A percentile compares a stretch with the other conserved stretches of the same genome.
Evolutionary conservation across 2,888 invertebrate species (phyloP).

Genomic region (Psylliodes chrysocephalus): DNA sequence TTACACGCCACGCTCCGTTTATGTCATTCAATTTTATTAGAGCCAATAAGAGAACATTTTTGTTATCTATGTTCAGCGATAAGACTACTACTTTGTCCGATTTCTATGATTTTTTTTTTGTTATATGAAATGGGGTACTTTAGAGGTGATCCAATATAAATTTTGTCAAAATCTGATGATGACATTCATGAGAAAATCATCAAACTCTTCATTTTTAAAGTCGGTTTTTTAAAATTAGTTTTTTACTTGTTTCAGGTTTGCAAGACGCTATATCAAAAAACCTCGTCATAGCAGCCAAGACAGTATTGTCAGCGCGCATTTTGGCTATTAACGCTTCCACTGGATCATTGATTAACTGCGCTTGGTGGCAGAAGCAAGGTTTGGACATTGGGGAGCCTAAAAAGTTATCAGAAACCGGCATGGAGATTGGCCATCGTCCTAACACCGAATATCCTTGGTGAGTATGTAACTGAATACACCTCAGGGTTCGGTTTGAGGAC

Average conservation of each 20-base stretch:
- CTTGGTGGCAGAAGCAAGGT: slow-evolving; percentile 70
- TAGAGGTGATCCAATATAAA: too few relatives aligned
- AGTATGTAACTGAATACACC: slow-evolving; percentile 17
- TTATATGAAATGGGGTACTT: too few relatives aligned
- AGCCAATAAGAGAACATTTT: too few relatives aligned
- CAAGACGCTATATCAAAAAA: slow-evolving; percentile 80
- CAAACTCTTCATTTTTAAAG: too few relatives aligned
- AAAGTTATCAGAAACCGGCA: slow-evolving; percentile 57
- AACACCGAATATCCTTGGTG: slow-evolving; percentile 78
- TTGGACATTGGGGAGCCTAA: slow-evolving; percentile 70
- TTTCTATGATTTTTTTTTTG: too few relatives aligned
- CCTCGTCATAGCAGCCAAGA: slow-evolving; percentile 71
- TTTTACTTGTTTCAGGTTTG: slow-evolving; percentile 67
- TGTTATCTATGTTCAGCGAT: too few relatives aligned
- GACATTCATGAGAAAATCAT: too few relatives aligned
- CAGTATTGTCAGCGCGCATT: slow-evolving; percentile 70
- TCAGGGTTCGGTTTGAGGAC: background rate
- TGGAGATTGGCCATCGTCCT: slow-evolving; percentile 72
- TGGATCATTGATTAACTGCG: slow-evolving; percentile 69
- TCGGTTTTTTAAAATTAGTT: too few relatives aligned
- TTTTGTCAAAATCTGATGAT: too few relatives aligned
- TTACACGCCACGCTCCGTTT: too few relatives aligned
- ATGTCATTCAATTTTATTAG: too few relatives aligned
- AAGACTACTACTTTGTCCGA: too few relatives aligned
- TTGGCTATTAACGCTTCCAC: slow-evolving; percentile 72